Evolutionary conservation across 2,888 invertebrate species (phyloP).

Genomic region (Sinelater perroti): DNA sequence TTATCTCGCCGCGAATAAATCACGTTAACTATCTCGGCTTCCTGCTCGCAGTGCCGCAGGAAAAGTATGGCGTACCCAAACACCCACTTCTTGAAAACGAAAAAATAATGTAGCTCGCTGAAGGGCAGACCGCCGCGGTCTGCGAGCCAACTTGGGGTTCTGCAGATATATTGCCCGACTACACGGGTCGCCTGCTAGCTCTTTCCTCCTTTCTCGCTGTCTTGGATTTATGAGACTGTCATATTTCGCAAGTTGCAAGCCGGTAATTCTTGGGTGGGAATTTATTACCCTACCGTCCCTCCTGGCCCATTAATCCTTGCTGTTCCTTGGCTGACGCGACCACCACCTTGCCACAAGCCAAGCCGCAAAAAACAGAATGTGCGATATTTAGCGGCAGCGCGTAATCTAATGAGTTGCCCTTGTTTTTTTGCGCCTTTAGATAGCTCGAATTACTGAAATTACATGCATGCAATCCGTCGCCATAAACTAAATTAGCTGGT

Average conservation of each 20-base stretch:
- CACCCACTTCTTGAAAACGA: constrained; percentile 53
- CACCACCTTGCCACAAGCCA: constrained; percentile 43
- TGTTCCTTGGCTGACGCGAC: constrained; percentile 51
- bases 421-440: too few species aligned
- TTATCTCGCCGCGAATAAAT: constrained; percentile 57
- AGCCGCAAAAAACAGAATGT: constrained; percentile 18
- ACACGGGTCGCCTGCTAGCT: constrained; percentile 58
- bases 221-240: constrained; percentile 67
- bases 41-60: constrained; percentile 50
- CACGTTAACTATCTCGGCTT: constrained; percentile 52
- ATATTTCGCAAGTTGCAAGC: constrained; percentile 69
- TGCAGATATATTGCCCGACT: constrained; percentile 53
- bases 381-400: too few species aligned
- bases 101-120: constrained; percentile 55
- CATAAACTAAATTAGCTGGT: too few species aligned
- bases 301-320: constrained; percentile 60
- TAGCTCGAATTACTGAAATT: too few species aligned
- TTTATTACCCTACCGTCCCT: constrained; percentile 67
- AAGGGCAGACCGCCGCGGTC: constrained; percentile 53
- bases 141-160: constrained; percentile 45
- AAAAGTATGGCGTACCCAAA: constrained; percentile 55
- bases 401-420: too few species aligned
- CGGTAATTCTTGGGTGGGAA: constrained; percentile 68
- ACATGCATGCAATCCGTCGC: too few species aligned
- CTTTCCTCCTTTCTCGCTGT: constrained; percentile 55